phyloP scores from a whole-genome alignment of 1,140 invertebrate genomes.

The Drosophila tropicalis region DNA sequence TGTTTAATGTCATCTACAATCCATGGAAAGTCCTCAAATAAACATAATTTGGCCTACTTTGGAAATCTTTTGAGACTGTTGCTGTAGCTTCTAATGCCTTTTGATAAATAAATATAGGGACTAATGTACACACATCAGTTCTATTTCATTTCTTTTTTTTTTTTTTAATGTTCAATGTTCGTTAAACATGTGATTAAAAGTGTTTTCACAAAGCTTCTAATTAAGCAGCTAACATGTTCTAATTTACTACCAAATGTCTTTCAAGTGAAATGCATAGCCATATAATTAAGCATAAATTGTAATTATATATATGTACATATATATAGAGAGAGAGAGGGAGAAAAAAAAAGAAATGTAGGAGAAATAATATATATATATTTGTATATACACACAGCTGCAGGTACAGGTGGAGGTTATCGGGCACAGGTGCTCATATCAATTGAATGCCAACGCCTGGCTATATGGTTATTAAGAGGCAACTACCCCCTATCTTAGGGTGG shows the following conservation, averaged over 20 bases:
- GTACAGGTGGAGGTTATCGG: background rate
- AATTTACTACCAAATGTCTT: slow-evolving; percentile 11
- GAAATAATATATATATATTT: slow-evolving; percentile 51
- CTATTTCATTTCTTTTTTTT: background rate
- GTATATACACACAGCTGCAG: slow-evolving; percentile 23
- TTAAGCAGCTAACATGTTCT: slow-evolving; percentile 30
- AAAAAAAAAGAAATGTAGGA: slow-evolving; percentile 19
- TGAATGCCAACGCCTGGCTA: slow-evolving; percentile 65
- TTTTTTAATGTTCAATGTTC: background rate
- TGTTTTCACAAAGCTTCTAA: slow-evolving; percentile 27
- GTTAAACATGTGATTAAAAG: slow-evolving; percentile 2
- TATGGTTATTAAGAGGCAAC: slow-evolving; percentile 50
- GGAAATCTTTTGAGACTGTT: background rate
- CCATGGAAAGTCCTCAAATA: too few species aligned
- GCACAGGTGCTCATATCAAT: slow-evolving; percentile 72
- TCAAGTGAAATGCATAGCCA: slow-evolving; percentile 25
- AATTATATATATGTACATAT: slow-evolving; percentile 48
- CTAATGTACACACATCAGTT: background rate
- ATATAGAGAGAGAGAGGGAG: background rate
- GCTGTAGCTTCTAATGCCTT: background rate
- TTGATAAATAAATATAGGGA: background rate
- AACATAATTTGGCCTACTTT: too few species aligned
- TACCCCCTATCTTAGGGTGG: background rate
- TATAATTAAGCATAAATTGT: slow-evolving; percentile 52
- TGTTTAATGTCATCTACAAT: too few species aligned